Base-by-base conservation (phyloP, 2,113 vertebrate genomes). In the Caranx melampygus region DNA sequence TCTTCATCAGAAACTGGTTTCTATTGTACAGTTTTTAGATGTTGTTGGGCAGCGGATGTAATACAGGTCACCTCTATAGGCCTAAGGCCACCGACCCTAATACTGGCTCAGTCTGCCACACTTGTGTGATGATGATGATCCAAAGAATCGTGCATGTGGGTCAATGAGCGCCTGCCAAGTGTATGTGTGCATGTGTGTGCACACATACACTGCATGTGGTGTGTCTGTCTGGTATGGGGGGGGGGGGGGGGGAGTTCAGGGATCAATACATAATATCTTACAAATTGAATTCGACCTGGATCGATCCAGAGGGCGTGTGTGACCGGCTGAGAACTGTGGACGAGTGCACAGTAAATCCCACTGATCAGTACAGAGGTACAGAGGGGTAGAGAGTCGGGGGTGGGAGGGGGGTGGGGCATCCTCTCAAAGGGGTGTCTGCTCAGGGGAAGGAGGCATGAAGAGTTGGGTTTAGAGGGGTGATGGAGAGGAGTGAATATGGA, bases 201-300 rank as follows among this genome's bases (percentile, higher is more conserved):
- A n/a, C n/a, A n/a, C n/a, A n/a, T n/a, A n/a, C n/a, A n/a, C n/a
- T n/a, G n/a, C n/a, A n/a, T n/a, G n/a, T n/a, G n/a, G n/a, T 26
- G 26, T 26, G 26, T 26, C 26, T 26, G 26, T 26, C 26, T 26
- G 26, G 26, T 18, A 5, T 13, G 45, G 45, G 45, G 45, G 15
- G 14, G 45, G 45, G 58, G 81, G 82, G 85, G 83, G 83, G 72
- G 61, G 68, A 71, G 86, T 83, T 75, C 77, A 55, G 82, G 79
- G 92, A 95, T 95, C 95, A 94, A 95, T 95, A 95, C 88, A 93
- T 95, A 95, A 95, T 95, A 95, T 95, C 94, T 92, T 94, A 95
- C 94, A 95, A 95, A 95, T 95, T 95, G 93, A 95, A 95, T 95
- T 95, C 92, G 94, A 95, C 95, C 94, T 91, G 90, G 89, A 95